Percentiles rank a stretch among this genome's conserved stretches.
These are phyloP conservation scores for Zosterops pallidus DNA, from an alignment of 2,113 vertebrate genomes.

Conservation along the genomic window DNA sequence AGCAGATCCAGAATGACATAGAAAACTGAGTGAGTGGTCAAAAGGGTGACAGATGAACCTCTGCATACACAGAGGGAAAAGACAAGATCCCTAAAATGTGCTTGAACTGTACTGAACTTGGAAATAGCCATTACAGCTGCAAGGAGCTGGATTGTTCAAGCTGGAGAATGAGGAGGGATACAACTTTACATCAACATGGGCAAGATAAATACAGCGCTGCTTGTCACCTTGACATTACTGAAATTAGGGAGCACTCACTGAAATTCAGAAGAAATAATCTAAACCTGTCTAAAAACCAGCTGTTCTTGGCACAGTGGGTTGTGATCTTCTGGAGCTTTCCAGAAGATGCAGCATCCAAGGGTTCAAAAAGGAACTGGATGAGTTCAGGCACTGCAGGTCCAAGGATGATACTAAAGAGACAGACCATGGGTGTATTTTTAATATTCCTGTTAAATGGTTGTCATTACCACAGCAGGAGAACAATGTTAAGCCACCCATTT, in stretches of 20 bases:
- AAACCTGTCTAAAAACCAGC: not conserved
- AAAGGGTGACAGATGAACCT: not conserved
- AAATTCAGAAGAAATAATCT: not conserved
- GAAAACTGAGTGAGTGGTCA: not conserved
- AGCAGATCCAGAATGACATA: not conserved
- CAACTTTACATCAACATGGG: not conserved
- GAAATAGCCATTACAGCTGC: not conserved
- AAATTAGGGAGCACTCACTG: not conserved
- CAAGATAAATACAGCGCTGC: not conserved
- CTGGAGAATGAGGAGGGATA: not conserved
- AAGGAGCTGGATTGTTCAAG: not conserved
- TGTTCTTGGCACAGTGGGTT: accelerated
- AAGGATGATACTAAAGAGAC: not conserved
- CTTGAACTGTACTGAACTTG: accelerated
- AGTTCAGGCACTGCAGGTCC: not conserved
- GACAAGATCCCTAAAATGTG: not conserved
- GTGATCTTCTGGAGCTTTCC: not conserved
- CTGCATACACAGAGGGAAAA: not conserved
- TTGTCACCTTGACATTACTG: not conserved
- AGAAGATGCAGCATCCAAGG: not conserved
- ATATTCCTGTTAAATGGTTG: not conserved
- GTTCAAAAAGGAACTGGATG: not conserved
- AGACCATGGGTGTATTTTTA: not conserved
- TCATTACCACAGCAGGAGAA: not conserved
- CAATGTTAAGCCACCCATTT: not conserved